A percentile compares a stretch with the other conserved stretches of the same genome.
phyloP scores from a whole-genome alignment of 2,888 invertebrate genomes.

The Macrophya alboannulata region DNA sequence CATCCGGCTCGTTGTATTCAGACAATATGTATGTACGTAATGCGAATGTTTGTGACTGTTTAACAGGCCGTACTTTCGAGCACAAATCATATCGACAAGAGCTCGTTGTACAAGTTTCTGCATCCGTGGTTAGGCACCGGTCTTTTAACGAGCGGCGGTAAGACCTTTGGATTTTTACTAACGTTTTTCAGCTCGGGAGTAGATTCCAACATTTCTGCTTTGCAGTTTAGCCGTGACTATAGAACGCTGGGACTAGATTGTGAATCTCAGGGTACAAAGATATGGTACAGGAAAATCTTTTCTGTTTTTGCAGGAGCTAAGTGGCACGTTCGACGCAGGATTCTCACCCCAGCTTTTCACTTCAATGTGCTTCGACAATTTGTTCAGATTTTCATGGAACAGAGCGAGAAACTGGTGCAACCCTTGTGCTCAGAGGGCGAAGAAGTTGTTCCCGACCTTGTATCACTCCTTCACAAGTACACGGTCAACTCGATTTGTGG shows the following conservation, averaged over 20 bases:
- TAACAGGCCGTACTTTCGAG: constrained; percentile 73
- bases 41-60: background rate
- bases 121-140: constrained; percentile 80
- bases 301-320: constrained; percentile 78
- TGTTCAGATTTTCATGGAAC: constrained; percentile 78
- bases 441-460: constrained; percentile 79
- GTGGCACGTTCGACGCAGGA: constrained; percentile 84
- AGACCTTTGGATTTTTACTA: background rate
- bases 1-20: no score
- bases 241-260: no score
- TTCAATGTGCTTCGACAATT: constrained; percentile 83
- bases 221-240: no score
- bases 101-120: constrained; percentile 75
- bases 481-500: constrained; percentile 87
- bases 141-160: constrained; percentile 78
- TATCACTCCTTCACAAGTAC: constrained; percentile 83
- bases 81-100: constrained; percentile 76
- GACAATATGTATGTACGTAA: no score
- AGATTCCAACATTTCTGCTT: background rate
- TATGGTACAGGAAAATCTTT: background rate
- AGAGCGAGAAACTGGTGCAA: constrained; percentile 76
- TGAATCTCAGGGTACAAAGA: no score
- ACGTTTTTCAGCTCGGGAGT: background rate
- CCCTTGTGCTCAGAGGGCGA: constrained; percentile 70
- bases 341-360: constrained; percentile 85